A percentile compares a stretch with the other conserved stretches of the same genome.
Conservation (phyloP, 2,113 vertebrate species). For the Pelodiscus sinensis region DNA sequence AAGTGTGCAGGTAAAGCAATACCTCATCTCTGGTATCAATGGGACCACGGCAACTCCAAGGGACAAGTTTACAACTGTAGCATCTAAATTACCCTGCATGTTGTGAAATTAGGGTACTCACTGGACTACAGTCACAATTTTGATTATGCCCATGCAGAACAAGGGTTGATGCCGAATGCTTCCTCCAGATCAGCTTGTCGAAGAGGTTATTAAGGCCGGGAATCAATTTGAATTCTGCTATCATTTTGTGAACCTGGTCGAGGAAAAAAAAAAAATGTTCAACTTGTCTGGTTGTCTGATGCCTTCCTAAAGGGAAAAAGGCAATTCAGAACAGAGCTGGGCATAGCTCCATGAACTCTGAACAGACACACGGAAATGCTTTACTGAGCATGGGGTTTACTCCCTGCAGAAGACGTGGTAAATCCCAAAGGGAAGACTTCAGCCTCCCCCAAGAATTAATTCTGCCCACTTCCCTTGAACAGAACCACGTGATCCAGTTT, state of each 20-base stretch:
- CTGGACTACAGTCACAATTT: slow-evolving; percentile 98
- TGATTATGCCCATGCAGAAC: slow-evolving; percentile 97
- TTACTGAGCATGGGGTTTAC: neutral
- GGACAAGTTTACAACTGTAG: neutral
- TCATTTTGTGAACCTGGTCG: slow-evolving; percentile 95
- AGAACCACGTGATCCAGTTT: neutral
- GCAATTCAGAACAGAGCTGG: neutral
- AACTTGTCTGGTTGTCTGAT: neutral
- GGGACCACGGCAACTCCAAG: neutral
- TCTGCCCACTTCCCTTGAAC: rapidly evolving
- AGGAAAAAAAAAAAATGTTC: slow-evolving; percentile 26
- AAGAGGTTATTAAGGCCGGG: slow-evolving; percentile 98
- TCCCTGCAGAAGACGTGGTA: neutral
- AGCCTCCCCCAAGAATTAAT: neutral
- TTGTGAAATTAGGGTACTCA: slow-evolving; percentile 69
- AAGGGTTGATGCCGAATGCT: slow-evolving; percentile 89
- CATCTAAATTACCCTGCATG: neutral
- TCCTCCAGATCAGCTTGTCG: slow-evolving; percentile 99
- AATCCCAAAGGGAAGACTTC: neutral
- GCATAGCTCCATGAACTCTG: neutral
- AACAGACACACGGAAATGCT: neutral
- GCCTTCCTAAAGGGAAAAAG: neutral
- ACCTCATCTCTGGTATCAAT: neutral
- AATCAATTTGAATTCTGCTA: slow-evolving; percentile 96
- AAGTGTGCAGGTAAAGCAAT: neutral